A percentile compares a stretch with the other conserved stretches of the same genome.
Evolutionary conservation across 92 coral and sea anemone species (phyloP).

Genomic region (Micromussa lordhowensis): DNA sequence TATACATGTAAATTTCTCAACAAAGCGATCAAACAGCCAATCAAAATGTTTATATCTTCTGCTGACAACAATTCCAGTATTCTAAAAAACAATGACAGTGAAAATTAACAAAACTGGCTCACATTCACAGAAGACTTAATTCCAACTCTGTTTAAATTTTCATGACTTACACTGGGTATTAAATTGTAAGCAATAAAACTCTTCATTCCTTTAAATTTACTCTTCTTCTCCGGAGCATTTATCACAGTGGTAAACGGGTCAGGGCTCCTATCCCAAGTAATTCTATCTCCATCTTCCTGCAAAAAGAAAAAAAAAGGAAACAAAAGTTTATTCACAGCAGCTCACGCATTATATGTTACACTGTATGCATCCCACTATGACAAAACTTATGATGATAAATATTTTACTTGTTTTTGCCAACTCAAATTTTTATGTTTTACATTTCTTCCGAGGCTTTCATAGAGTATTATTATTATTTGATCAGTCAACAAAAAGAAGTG

Average conservation of each 20-base stretch:
- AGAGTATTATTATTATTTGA: no score
- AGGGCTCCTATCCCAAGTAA: constrained; percentile 71
- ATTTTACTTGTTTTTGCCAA: no score
- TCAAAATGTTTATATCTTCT: constrained; percentile 98
- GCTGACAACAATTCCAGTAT: constrained; percentile 79
- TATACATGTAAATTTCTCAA: constrained; percentile 91
- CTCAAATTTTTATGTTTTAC: no score
- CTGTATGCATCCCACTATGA: not conserved
- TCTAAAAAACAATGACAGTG: constrained; percentile 49
- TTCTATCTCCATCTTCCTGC: constrained; percentile 78
- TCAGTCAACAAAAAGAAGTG: no score
- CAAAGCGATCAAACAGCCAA: constrained; percentile 86
- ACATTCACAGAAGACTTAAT: not conserved
- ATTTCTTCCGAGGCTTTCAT: no score
- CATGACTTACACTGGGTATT: constrained; percentile 83
- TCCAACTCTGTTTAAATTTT: not conserved
- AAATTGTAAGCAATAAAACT: constrained; percentile 94
- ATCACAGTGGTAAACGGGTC: constrained; percentile 84
- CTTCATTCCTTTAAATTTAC: constrained; percentile 98
- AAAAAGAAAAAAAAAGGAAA: constrained; percentile 28
- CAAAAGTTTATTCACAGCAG: not conserved
- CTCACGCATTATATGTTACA: not conserved
- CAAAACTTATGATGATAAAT: no score
- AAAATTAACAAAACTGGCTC: not conserved
- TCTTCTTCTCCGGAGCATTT: constrained; percentile 94